These are phyloP conservation scores for Pseudomugil gertrudae DNA, from an alignment of 2,797 vertebrate genomes.

Conservation along the genomic window DNA sequence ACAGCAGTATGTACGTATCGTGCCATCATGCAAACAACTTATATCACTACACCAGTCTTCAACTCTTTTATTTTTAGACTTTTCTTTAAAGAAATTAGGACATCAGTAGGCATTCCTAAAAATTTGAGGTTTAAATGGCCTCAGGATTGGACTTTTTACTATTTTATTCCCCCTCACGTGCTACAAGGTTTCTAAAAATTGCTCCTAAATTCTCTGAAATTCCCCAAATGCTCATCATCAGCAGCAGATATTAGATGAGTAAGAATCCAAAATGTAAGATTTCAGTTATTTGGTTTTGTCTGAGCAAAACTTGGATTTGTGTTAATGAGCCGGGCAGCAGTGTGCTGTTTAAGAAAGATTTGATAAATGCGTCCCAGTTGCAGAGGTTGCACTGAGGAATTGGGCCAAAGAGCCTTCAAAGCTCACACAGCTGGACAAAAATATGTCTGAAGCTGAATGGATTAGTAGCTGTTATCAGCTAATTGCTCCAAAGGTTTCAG, in stretches of 20 bases:
- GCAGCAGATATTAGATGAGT: not conserved
- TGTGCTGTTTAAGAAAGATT: slow-evolving; percentile 67
- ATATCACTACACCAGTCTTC: not conserved
- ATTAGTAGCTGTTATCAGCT: slow-evolving; percentile 84
- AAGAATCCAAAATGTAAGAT: slow-evolving; percentile 7
- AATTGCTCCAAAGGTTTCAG: slow-evolving; percentile 76
- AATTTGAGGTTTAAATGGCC: not conserved
- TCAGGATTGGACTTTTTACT: not conserved
- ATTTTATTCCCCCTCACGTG: not conserved
- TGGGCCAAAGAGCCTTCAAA: slow-evolving; percentile 79
- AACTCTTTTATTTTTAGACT: not conserved
- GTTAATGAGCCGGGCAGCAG: slow-evolving; percentile 48
- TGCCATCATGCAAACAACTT: not conserved
- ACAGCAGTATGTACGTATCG: slow-evolving; percentile 94
- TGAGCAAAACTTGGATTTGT: slow-evolving; percentile 67
- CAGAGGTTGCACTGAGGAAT: slow-evolving; percentile 76
- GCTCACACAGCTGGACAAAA: slow-evolving; percentile 79
- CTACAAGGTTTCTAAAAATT: not conserved
- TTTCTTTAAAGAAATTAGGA: no score
- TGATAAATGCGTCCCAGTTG: slow-evolving; percentile 31
- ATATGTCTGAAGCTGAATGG: slow-evolving; percentile 83
- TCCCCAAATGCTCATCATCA: not conserved
- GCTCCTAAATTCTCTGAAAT: not conserved
- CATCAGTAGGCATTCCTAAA: no score
- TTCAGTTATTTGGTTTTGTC: slow-evolving; percentile 15